These are phyloP conservation scores for Microtus pennsylvanicus DNA, from an alignment of 2,113 vertebrate genomes.

Conservation along the genomic window DNA sequence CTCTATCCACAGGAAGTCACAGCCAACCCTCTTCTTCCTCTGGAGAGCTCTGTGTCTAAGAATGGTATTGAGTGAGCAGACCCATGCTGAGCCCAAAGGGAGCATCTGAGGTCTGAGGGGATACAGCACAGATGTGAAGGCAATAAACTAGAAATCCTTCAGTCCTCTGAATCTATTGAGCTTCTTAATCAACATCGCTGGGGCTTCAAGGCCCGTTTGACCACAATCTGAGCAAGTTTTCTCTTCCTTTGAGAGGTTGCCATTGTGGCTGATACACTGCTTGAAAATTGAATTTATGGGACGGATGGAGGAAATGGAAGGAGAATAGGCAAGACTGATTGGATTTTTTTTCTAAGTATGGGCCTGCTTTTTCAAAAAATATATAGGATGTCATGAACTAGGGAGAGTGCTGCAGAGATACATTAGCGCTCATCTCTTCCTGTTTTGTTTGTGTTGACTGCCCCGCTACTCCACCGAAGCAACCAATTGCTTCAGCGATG, in stretches of 20 bases:
- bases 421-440: neutral
- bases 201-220: neutral
- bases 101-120: neutral
- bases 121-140: neutral
- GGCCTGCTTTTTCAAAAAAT: neutral
- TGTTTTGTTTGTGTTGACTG: neutral
- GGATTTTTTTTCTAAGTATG: neutral
- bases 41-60: neutral
- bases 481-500: neutral
- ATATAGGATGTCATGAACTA: neutral
- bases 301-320: neutral
- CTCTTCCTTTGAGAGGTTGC: neutral
- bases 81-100: fast-evolving
- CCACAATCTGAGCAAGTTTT: neutral
- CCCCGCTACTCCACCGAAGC: neutral
- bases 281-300: neutral
- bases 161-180: neutral
- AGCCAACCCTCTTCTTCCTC: no score
- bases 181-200: neutral
- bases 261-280: neutral
- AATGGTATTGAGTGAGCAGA: neutral
- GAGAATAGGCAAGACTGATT: neutral
- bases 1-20: fast-evolving
- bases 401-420: neutral
- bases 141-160: no score